Evolutionary conservation across 1,140 invertebrate species (phyloP).

Genomic region (Drosophila subobscura): DNA sequence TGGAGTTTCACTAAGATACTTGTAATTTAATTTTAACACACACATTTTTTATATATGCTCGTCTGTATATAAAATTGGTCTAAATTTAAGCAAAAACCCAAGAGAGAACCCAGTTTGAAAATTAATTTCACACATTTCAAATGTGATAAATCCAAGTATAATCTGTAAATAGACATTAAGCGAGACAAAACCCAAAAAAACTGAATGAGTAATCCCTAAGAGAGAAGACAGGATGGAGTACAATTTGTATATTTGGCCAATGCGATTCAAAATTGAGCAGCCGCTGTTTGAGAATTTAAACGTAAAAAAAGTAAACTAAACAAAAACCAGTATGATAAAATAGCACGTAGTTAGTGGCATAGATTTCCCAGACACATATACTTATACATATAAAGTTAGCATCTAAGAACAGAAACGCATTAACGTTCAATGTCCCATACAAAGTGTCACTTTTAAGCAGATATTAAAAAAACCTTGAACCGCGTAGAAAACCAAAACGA

Average conservation of each 20-base stretch:
- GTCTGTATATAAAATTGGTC: slow-evolving; percentile 53
- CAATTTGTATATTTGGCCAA: slow-evolving; percentile 70
- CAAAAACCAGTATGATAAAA: slow-evolving; percentile 6
- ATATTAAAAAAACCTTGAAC: slow-evolving; percentile 19
- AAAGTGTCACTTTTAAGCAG: slow-evolving; percentile 6
- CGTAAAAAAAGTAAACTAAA: slow-evolving; percentile 11
- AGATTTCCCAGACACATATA: slow-evolving; percentile 64
- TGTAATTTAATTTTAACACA: slow-evolving; percentile 54
- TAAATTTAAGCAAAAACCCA: slow-evolving; percentile 5
- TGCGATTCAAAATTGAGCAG: slow-evolving; percentile 70
- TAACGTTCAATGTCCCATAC: slow-evolving; percentile 10
- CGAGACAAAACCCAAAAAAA: slow-evolving; percentile 13
- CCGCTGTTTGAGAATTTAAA: slow-evolving; percentile 63
- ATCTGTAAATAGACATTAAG: slow-evolving; percentile 62
- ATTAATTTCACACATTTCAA: slow-evolving; percentile 63
- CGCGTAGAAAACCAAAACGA: slow-evolving; percentile 54
- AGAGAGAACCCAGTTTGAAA: slow-evolving; percentile 1
- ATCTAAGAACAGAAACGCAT: slow-evolving; percentile 36
- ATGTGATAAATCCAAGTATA: slow-evolving; percentile 60
- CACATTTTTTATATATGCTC: slow-evolving; percentile 42
- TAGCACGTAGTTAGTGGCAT: slow-evolving; percentile 72
- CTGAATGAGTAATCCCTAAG: slow-evolving; percentile 20
- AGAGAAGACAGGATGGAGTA: slow-evolving; percentile 9
- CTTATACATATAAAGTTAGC: slow-evolving; percentile 26
- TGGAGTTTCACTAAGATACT: slow-evolving; percentile 63